A percentile compares a stretch with the other conserved stretches of the same genome.
Evolutionary conservation across 2,113 vertebrate genomes (phyloP).

Genomic region (Rhegmatorhina hoffmannsi): DNA sequence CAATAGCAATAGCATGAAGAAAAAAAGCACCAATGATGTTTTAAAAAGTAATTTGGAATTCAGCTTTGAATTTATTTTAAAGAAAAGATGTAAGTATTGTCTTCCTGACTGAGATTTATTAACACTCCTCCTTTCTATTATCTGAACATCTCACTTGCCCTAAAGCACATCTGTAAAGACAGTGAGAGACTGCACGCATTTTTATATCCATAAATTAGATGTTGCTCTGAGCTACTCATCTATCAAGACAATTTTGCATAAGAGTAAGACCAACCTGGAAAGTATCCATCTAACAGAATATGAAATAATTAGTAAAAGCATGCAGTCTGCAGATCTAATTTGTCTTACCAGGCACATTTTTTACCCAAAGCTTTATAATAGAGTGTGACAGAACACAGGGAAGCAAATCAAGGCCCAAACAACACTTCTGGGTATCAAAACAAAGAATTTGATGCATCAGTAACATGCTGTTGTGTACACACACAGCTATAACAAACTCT

Average conservation of each 20-base stretch:
- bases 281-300: conserved; percentile 2
- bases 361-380: neutral
- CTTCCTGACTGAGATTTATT: conserved; percentile 73
- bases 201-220: conserved; percentile 65
- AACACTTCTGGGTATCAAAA: neutral
- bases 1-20: conserved; percentile 27
- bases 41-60: conserved; percentile 63
- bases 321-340: neutral
- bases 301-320: conserved; percentile 46
- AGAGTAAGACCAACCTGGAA: conserved; percentile 36
- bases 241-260: conserved; percentile 58
- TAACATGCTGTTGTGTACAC: neutral
- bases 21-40: conserved; percentile 31
- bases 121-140: conserved; percentile 52
- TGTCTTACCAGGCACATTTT: conserved; percentile 4
- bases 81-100: conserved; percentile 63
- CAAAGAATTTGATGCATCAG: neutral
- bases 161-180: conserved; percentile 64
- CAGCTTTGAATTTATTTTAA: conserved; percentile 64
- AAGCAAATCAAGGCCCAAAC: conserved; percentile 40
- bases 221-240: conserved; percentile 56
- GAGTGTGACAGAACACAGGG: neutral
- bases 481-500: neutral
- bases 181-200: neutral
- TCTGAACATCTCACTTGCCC: conserved; percentile 68